phyloP scores from a whole-genome alignment of 2,888 invertebrate species.

The Drosophila mayaguana region DNA sequence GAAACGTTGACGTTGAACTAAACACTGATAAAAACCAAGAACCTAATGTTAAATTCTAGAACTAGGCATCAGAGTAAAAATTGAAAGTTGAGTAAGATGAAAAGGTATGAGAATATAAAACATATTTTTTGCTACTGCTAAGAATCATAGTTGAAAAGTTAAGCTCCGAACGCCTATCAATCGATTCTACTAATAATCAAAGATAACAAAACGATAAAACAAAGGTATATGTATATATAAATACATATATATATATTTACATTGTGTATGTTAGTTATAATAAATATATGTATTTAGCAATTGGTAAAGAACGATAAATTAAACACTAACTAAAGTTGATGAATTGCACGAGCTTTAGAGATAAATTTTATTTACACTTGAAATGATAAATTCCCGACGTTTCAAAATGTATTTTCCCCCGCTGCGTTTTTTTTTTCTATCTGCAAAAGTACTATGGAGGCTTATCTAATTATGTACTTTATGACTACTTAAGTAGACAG shows the following conservation, averaged over 20 bases:
- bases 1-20: slow-evolving; percentile 60
- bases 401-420: not conserved
- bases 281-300: slow-evolving; percentile 70
- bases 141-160: slow-evolving; percentile 38
- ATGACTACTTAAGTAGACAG: slow-evolving; percentile 29
- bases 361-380: not conserved
- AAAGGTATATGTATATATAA: slow-evolving; percentile 30
- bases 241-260: slow-evolving; percentile 55
- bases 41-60: slow-evolving; percentile 53
- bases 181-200: slow-evolving; percentile 49
- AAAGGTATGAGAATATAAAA: slow-evolving; percentile 26
- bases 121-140: slow-evolving; percentile 61
- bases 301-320: slow-evolving; percentile 63
- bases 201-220: slow-evolving; percentile 41
- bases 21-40: slow-evolving; percentile 10
- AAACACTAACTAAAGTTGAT: slow-evolving; percentile 61
- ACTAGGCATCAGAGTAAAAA: slow-evolving; percentile 44
- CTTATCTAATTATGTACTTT: slow-evolving; percentile 5
- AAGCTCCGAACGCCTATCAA: slow-evolving; percentile 57
- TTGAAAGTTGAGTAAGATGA: slow-evolving; percentile 25
- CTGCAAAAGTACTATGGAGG: not conserved
- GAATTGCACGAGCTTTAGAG: slow-evolving; percentile 2
- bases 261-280: slow-evolving; percentile 66
- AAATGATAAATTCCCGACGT: slow-evolving; percentile 1
- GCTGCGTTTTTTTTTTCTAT: slow-evolving; percentile 10